Conservation (phyloP, 2,113 vertebrate species). For the Raja brachyura region DNA sequence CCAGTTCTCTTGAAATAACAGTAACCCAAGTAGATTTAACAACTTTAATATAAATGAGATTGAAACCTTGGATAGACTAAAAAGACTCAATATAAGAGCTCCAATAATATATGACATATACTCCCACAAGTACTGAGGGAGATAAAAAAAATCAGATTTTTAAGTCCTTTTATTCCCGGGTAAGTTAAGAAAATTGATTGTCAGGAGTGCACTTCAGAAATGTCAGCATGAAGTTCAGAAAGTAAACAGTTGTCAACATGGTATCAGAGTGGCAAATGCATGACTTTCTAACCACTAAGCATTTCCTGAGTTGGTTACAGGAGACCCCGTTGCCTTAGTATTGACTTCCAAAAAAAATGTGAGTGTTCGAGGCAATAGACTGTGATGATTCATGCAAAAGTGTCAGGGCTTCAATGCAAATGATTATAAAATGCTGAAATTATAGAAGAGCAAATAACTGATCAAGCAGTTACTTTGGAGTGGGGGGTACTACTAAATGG, state of each 20-base stretch:
- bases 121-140: background rate
- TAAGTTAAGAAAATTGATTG: background rate
- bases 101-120: background rate
- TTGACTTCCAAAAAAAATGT: background rate
- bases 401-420: background rate
- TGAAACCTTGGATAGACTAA: background rate
- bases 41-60: slow-evolving; percentile 21
- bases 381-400: background rate
- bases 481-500: background rate
- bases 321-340: background rate
- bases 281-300: background rate
- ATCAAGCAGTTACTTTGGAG: background rate
- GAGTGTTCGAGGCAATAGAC: background rate
- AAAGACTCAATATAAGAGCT: background rate
- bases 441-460: background rate
- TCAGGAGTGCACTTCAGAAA: background rate
- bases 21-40: slow-evolving; percentile 6
- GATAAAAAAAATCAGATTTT: background rate
- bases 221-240: background rate
- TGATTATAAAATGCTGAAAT: background rate
- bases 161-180: background rate
- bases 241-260: background rate
- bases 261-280: background rate
- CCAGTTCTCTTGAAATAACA: background rate
- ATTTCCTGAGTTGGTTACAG: background rate